Base-by-base conservation (phyloP, 2,888 invertebrate species). In the Aleiodes testaceus region DNA sequence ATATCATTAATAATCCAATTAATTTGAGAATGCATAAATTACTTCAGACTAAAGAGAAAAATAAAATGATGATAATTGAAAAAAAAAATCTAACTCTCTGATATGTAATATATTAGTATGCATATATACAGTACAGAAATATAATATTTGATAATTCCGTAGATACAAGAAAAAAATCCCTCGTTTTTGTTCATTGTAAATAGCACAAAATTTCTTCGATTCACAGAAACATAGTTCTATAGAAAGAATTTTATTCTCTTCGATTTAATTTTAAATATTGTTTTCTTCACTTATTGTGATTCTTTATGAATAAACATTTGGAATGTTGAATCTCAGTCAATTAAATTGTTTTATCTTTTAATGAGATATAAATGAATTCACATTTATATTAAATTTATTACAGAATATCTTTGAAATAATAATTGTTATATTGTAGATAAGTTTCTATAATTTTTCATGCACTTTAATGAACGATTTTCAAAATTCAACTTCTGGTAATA, bases 31-130 rank as follows among this genome's bases (percentile, higher is more conserved):
- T 11, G 36, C 36, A 36, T 36, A 9, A 7, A 36, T 36, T 36
- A 9, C 12, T 36, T 52, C n/a, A 5, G 44, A 53, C 18, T 47
- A 47, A 47, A 45, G 45, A 20, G 5, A 14, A 11, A 36, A 18
- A 59, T 12, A n/a, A 22, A 53, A 22, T 11, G 16, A 42, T 30
- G 7, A 2, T 4, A 42, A 36, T 16, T 59, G 4, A 22, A 42
- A 59, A 42, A 59, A 7, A 3, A 2, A 18, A 36, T n/a, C 30
- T 14, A 42, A 65, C 63, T 74, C 70, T 73, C 72, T 77, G 75
- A 72, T 77, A 73, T 77, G 74, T 72, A 74, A 77, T 77, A 77
- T 77, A 77, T 77, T 77, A 77, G 74, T 20, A 66, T 66, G 66
- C 71, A 71, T 71, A 71, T 75, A 77, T 73, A 69, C 68, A 55